Evolutionary conservation across 1,140 invertebrate species (phyloP), one percentile per base, ranked within the genome.

Genomic region (Latrodectus geometricus): DNA sequence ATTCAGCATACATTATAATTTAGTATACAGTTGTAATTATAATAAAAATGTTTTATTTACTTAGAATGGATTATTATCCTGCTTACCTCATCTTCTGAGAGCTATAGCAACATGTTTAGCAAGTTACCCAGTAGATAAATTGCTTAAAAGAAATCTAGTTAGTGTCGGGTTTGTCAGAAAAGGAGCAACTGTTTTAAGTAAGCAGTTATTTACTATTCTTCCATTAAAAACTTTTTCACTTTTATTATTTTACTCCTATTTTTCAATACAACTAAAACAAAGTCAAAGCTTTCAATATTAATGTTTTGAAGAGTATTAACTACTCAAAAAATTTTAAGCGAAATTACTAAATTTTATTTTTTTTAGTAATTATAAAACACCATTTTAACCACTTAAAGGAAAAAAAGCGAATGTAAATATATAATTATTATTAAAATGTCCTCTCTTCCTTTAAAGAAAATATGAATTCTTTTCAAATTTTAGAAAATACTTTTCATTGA

Each of bases 151-250:
- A 35, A 50, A 74, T 61, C 3, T 35, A 12, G 76, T 86, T 9
- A 86, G 85, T 9, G 76, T 79, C 9, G 85, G 76, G 23, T 86
- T 79, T 52, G 85, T 86, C 9, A 79, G 85, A n/a, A 86, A 86
- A 86, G 69, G 85, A 15, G 85, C 85, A 0, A 86, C 85, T 17
- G 76, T 80, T 20, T 73, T 86, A 23, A 86, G 85, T 86, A 66
- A 86, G 68, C 11, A 72, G 61, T 9, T 21, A 20, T 48, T 66
- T 7, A 0, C 35, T 35, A 35, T 35, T 5, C 35, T 35, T 35
- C 35, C 8, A 50, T 15, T 4, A 4, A 68, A 49, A 14, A 15
- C 65, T 11, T 75, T 49, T 23, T 35, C 2, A 12, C 14, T 21
- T 15, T 78, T 17, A 23, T 23, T 17, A 14, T n/a, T 65, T 0